phyloP scores from a whole-genome alignment of 2,888 invertebrate species.

The Endomychus coccineus region DNA sequence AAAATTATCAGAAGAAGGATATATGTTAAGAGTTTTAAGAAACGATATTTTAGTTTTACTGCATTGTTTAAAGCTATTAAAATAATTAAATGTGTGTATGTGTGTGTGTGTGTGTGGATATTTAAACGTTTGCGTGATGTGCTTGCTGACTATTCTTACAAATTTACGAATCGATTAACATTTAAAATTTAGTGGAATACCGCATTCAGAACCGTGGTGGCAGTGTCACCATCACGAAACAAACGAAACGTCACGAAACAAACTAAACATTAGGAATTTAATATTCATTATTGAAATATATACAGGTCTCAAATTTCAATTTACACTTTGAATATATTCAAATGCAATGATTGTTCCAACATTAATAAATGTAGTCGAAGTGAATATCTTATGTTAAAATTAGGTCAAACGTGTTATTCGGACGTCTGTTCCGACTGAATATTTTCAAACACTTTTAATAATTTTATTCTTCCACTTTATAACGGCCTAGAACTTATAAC shows the following conservation, averaged over 20 bases:
- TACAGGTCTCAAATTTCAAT: too few relatives aligned
- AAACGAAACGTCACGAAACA: constrained; percentile 14
- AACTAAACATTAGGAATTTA: too few relatives aligned
- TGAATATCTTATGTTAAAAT: too few relatives aligned
- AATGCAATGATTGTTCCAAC: too few relatives aligned
- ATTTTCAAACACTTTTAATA: too few relatives aligned
- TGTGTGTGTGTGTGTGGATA: constrained; percentile 14
- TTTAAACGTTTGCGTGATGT: constrained; percentile 14
- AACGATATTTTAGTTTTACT: constrained; percentile 14
- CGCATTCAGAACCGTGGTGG: too few relatives aligned
- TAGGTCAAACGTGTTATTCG: constrained; percentile 14
- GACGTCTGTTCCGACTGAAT: too few relatives aligned
- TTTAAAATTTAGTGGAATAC: constrained; percentile 19
- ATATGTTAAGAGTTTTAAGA: constrained; percentile 10
- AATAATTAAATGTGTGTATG: constrained; percentile 16
- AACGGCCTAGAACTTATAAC: too few relatives aligned
- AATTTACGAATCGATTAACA: constrained; percentile 18
- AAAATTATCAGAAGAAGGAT: constrained; percentile 13
- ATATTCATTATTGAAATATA: too few relatives aligned
- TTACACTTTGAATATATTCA: too few relatives aligned
- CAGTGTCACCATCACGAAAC: constrained; percentile 16
- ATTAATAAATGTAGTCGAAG: too few relatives aligned
- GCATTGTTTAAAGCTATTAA: constrained; percentile 15
- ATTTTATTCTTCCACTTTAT: too few relatives aligned
- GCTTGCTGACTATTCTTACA: constrained; percentile 15